A percentile compares a stretch with the other conserved stretches of the same genome.
These are phyloP conservation scores for Vanessa cardui DNA, from an alignment of 2,888 invertebrate species.

Conservation along the genomic window DNA sequence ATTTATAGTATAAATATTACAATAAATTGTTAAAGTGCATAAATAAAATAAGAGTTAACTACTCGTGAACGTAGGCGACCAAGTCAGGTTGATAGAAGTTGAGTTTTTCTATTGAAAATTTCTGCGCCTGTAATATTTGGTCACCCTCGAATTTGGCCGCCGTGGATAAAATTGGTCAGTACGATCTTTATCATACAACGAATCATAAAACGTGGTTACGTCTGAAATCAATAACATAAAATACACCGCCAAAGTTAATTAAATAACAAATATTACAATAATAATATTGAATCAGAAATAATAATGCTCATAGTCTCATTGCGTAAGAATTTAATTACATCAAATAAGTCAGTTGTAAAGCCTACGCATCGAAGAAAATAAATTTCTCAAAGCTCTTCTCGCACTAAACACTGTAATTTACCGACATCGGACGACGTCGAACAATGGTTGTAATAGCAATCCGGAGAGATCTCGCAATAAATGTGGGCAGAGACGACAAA, in stretches of 20 bases:
- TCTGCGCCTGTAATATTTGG: no score
- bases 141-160: no score
- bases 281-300: constrained; percentile 34
- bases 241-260: background rate
- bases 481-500: constrained; percentile 6
- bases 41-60: no score
- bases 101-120: no score
- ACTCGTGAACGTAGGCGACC: no score
- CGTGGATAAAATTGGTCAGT: no score
- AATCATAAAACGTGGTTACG: no score
- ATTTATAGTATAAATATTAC: no score
- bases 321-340: constrained; percentile 44
- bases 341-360: constrained; percentile 42
- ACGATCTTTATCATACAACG: no score
- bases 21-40: no score
- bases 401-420: constrained; percentile 44
- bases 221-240: no score
- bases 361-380: constrained; percentile 42
- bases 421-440: constrained; percentile 39
- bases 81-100: no score
- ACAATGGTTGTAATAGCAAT: constrained; percentile 38
- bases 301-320: constrained; percentile 32
- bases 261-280: background rate
- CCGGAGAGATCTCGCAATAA: constrained; percentile 31
- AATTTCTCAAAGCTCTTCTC: constrained; percentile 39